Conservation (phyloP, 2,797 vertebrate species). For the Pyrocephalus nanus region DNA sequence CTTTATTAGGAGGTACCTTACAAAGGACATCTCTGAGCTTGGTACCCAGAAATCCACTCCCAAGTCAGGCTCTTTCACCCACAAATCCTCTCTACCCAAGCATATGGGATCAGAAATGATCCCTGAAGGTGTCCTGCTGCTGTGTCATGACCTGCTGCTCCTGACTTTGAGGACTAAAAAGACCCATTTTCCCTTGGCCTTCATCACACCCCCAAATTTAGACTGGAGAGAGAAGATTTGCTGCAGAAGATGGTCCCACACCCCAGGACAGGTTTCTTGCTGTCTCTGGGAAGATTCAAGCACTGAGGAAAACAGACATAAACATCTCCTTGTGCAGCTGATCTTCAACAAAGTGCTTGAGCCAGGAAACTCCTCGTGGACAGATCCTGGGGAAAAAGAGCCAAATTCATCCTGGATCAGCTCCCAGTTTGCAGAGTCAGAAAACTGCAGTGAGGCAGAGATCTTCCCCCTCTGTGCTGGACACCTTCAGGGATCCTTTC, state of each 20-base stretch:
- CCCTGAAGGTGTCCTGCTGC: too few relatives aligned
- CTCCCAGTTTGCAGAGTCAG: not conserved
- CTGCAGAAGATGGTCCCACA: not conserved
- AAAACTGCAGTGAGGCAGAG: not conserved
- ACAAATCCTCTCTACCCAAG: not conserved
- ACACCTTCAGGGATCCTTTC: not conserved
- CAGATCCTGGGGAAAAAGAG: not conserved
- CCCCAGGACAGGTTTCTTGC: not conserved
- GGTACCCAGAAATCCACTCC: not conserved
- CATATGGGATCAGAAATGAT: too few relatives aligned
- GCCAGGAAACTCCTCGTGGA: conserved; percentile 10
- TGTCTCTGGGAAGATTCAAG: not conserved
- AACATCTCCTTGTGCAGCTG: not conserved
- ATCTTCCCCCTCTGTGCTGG: not conserved
- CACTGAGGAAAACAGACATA: not conserved
- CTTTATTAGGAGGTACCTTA: not conserved
- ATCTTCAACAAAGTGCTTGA: not conserved
- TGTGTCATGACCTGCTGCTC: not conserved
- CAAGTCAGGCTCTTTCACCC: not conserved
- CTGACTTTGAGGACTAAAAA: not conserved
- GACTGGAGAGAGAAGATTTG: not conserved
- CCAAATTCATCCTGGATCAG: not conserved
- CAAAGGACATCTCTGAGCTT: not conserved
- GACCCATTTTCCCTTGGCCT: not conserved
- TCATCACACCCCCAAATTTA: not conserved